Percentiles rank a stretch among this genome's conserved stretches.
These are phyloP conservation scores for Cryptotis parvus DNA, from an alignment of 2,113 vertebrate genomes.

Conservation along the genomic window DNA sequence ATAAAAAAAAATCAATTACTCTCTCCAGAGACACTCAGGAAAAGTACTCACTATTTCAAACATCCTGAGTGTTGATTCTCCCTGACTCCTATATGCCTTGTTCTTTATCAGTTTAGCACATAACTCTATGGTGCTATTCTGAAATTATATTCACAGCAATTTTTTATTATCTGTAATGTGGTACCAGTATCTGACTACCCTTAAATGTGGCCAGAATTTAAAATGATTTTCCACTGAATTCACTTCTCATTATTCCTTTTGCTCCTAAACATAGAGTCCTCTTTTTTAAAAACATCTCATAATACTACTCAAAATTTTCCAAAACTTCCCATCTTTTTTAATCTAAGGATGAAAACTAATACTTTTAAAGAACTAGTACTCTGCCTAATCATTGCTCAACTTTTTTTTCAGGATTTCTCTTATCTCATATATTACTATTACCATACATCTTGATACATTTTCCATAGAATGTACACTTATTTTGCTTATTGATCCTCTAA, in stretches of 20 bases:
- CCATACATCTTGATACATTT: not conserved
- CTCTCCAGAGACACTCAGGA: not conserved
- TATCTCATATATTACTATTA: accelerated
- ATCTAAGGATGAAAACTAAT: not conserved
- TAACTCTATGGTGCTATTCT: not conserved
- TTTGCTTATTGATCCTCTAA: not conserved
- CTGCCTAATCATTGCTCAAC: not conserved
- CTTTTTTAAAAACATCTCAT: not conserved
- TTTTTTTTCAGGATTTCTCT: not conserved
- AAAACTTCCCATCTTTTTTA: not conserved
- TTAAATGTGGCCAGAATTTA: not conserved
- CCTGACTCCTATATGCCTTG: not conserved
- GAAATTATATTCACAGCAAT: not conserved
- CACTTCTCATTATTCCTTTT: not conserved
- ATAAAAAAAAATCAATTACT: not conserved
- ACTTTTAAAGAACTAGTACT: not conserved
- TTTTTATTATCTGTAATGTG: not conserved
- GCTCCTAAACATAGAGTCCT: not conserved
- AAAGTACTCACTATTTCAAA: not conserved
- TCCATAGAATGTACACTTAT: not conserved
- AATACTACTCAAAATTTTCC: not conserved
- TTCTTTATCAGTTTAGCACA: not conserved
- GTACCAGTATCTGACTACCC: not conserved
- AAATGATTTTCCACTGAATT: not conserved
- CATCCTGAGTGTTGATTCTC: not conserved